Evolutionary conservation across 1,140 invertebrate genomes (phyloP), one percentile per base, ranked within the genome.

Genomic region (Venustaconcha ellipsiformis): DNA sequence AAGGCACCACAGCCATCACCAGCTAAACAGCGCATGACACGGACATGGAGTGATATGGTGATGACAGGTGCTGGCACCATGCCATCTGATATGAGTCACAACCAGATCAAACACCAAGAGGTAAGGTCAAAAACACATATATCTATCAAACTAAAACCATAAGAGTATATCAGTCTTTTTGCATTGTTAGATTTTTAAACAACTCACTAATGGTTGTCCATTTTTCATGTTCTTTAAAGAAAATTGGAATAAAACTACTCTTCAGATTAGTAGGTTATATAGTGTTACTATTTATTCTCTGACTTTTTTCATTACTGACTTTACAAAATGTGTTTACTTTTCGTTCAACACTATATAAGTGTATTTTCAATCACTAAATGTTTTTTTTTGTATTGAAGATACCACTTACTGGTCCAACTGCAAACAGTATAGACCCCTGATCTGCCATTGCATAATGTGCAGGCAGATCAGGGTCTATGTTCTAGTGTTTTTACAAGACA

Each of bases 101-200:
- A 81, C 30, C 82, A 86, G 60, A 83, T 86, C 37, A 87, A 87
- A 67, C 76, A 80, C 56, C 86, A 87, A 75, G 84, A 88, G 78
- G 86, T 88, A 70, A 73, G 72, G 18, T 62, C 59, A 18, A 60
- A 17, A 60, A 18, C 18, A n/a, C 20, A 3, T 62, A 23, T n/a
- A 11, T 62, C 59, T 23, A 62, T 23, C 20, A 8, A 18, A 62
- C 11, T n/a, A n/a, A n/a, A 11, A 18, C 18, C 18, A n/a, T 62
- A n/a, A 18, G 6, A 23, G 20, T 62, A 62, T 62, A n/a, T 62
- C 20, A 23, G 8, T 23, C 3, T 23, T n/a, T n/a, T 18, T 62
- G 18, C 20, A 62, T 23, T n/a, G 59, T 14, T 18, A n/a, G 6
- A 8, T 62, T n/a, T 13, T 62, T n/a, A n/a, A n/a, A n/a, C 59